These are phyloP conservation scores for Eumaeus atala DNA, from an alignment of 1,140 invertebrate species.

Conservation along the genomic window DNA sequence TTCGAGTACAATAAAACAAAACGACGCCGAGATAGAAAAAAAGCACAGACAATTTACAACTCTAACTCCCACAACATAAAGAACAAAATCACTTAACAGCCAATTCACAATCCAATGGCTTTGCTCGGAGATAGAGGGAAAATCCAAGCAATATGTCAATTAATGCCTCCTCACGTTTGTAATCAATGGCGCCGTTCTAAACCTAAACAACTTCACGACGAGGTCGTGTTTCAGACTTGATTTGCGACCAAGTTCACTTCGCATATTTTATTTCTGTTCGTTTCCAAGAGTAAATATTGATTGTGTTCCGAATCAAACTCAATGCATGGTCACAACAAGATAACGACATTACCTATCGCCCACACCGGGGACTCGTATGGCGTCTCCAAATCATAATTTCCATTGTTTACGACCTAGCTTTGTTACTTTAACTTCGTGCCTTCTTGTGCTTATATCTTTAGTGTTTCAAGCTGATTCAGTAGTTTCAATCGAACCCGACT, in stretches of 20 bases:
- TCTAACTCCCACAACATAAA: constrained; percentile 34
- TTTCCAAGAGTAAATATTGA: constrained; percentile 18
- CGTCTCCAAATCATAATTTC: constrained; percentile 62
- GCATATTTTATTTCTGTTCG: no score
- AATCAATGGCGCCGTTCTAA: constrained; percentile 50
- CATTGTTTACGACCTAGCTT: constrained; percentile 67
- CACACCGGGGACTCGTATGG: constrained; percentile 65
- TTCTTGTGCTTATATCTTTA: constrained; percentile 63
- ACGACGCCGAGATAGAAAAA: constrained; percentile 29
- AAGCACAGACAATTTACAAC: constrained; percentile 36
- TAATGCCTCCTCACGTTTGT: constrained; percentile 48
- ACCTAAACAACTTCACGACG: constrained; percentile 48
- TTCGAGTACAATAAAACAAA: constrained; percentile 58
- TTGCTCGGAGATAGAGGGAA: constrained; percentile 47
- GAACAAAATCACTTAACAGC: constrained; percentile 28
- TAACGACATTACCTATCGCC: constrained; percentile 51
- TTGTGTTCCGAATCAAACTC: constrained; percentile 30
- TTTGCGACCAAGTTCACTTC: constrained; percentile 15
- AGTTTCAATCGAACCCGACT: constrained; percentile 24
- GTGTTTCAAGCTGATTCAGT: constrained; percentile 40
- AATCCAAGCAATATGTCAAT: constrained; percentile 63
- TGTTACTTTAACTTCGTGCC: constrained; percentile 71
- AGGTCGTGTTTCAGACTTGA: constrained; percentile 59
- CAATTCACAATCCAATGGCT: constrained; percentile 56
- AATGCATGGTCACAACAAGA: constrained; percentile 62